Base-by-base conservation (phyloP, 2,797 vertebrate genomes). In the Hippoglossus hippoglossus region DNA sequence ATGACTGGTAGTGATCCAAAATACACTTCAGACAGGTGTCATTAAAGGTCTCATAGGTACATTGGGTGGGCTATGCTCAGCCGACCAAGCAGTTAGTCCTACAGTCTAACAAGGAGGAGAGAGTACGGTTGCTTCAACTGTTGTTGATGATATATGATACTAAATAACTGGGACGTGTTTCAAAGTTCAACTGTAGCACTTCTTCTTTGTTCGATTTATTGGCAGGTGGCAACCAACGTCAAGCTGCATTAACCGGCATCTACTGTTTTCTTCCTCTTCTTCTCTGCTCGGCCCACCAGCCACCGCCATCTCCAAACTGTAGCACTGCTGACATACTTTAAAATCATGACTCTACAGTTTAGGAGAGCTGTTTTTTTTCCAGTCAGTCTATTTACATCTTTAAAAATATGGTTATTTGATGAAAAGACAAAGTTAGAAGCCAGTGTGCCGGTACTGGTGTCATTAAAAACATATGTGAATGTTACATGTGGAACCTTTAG, bases 11-110 rank as follows among this genome's bases (percentile, higher is more conserved):
- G 24, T n/a, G 19, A 71, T 64, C 18, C 57, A 77, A 73, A 25
- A 61, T 0, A 1, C 51, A 26, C 51, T 64, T 60, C 2, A 25
- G 22, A 34, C 28, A 44, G 46, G 22, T 67, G 21, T 56, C n/a
- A 56, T 66, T 67, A 41, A 52, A 69, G 46, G 51, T 61, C 75
- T 67, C 54, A 62, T 41, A 18, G 69, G 57, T 55, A 12, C 39
- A 44, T 71, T 86, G 70, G 77, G 80, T 82, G 87, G 83, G 56
- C 76, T 80, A 2, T 19, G 26, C 58, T 71, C 59, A 52, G 56
- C 36, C 71, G 73, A 81, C 3, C 60, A 46, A 55, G 56, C 54
- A 18, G 34, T 58, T 50, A 58, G 63, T 60, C 60, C 58, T 67
- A 18, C 44, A 46, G 56, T 65, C 16, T 9, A 5, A 60, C 58